phyloP scores from a whole-genome alignment of 2,113 vertebrate genomes.

The Anarrhichthys ocellatus region DNA sequence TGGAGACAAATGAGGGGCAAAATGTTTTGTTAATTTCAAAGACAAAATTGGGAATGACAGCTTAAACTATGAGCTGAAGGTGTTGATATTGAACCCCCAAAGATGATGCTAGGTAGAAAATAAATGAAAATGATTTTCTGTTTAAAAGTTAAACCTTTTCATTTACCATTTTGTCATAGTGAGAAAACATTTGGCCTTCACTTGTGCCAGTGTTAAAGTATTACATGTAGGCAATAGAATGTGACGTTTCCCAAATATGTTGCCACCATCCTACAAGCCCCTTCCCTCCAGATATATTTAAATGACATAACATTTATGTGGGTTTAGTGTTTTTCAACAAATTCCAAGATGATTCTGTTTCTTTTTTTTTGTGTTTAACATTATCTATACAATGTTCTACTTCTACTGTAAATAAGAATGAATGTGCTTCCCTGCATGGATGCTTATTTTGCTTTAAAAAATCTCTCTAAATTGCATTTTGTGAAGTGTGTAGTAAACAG shows the following conservation, averaged over 20 bases:
- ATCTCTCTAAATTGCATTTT: not conserved
- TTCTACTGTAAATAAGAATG: not conserved
- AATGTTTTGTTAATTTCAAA: not conserved
- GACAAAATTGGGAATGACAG: not conserved
- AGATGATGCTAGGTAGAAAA: not conserved
- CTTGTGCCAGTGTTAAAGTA: not conserved
- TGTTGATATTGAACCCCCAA: not conserved
- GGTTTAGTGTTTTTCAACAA: not conserved
- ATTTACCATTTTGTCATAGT: not conserved
- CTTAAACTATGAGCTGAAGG: not conserved
- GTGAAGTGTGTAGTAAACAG: conserved; percentile 12
- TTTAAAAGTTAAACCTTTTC: not conserved
- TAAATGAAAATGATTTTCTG: not conserved
- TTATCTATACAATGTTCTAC: not conserved
- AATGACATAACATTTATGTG: not conserved
- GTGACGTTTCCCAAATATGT: not conserved
- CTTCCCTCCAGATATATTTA: not conserved
- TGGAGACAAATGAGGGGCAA: not conserved
- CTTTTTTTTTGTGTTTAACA: not conserved
- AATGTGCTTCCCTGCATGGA: not conserved
- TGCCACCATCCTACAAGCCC: not conserved
- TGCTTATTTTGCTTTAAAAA: not conserved
- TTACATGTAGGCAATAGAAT: not conserved
- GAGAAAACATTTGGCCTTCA: not conserved
- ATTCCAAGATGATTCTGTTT: not conserved